These are phyloP conservation scores for Anoplolepis gracilipes DNA, from an alignment of 1,140 invertebrate genomes.

Conservation along the genomic window DNA sequence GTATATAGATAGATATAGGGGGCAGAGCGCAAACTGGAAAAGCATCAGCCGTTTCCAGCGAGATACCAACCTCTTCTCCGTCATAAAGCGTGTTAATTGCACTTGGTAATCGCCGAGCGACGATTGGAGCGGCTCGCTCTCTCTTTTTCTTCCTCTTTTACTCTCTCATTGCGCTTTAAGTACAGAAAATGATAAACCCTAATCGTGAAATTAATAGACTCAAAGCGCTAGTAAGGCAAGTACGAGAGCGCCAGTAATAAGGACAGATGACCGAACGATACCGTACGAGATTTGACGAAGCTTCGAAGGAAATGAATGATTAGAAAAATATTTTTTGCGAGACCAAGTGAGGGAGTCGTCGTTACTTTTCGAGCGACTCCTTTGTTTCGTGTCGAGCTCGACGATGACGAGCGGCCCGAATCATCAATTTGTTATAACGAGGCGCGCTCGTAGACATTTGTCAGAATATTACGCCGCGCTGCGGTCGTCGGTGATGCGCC, in stretches of 20 bases:
- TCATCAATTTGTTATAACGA: slow-evolving; percentile 63
- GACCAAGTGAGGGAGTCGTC: background rate
- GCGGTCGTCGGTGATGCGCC: slow-evolving; percentile 51
- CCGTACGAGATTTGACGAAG: background rate
- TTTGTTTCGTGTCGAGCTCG: slow-evolving; percentile 17
- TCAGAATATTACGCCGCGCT: slow-evolving; percentile 57
- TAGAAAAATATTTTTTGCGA: background rate
- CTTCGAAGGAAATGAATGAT: too few species aligned
- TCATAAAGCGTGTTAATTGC: slow-evolving; percentile 50
- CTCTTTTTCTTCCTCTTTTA: too few species aligned
- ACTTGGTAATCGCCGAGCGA: slow-evolving; percentile 43
- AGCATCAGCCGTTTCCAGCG: slow-evolving; percentile 25
- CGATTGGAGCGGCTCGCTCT: background rate
- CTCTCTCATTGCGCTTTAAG: background rate
- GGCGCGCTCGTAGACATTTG: slow-evolving; percentile 55
- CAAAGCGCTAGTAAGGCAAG: too few species aligned
- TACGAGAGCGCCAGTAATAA: slow-evolving; percentile 14
- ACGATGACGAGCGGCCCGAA: slow-evolving; percentile 27
- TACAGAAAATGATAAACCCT: background rate
- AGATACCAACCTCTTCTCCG: slow-evolving; percentile 3
- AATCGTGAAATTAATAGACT: slow-evolving; percentile 41
- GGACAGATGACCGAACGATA: background rate
- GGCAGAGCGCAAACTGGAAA: slow-evolving; percentile 33
- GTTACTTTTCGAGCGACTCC: background rate
- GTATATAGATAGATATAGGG: background rate